phyloP scores from a whole-genome alignment of 2,113 vertebrate species.

The Halcyon senegalensis region DNA sequence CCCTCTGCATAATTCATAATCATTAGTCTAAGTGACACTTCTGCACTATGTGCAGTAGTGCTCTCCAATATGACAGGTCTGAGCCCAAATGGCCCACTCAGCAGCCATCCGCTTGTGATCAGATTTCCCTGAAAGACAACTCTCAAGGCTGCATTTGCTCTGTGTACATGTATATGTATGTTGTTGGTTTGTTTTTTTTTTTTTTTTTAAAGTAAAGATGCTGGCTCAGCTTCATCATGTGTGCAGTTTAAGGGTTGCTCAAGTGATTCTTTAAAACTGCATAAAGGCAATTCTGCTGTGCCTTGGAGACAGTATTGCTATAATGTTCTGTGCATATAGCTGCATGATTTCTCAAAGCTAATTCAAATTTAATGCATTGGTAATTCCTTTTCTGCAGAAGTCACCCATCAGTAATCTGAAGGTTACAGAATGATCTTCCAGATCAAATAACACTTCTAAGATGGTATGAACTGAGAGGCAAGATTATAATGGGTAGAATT shows the following conservation, averaged over 20 bases:
- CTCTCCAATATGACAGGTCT: conserved; percentile 37
- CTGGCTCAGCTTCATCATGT: conserved; percentile 79
- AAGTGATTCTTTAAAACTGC: conserved; percentile 81
- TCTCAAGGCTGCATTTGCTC: conserved; percentile 59
- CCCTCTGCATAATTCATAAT: conserved; percentile 84
- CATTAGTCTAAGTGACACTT: conserved; percentile 83
- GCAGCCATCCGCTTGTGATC: conserved; percentile 59
- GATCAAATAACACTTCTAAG: conserved; percentile 75
- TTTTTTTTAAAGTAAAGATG: conserved; percentile 56
- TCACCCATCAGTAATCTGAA: conserved; percentile 78
- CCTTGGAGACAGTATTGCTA: conserved; percentile 75
- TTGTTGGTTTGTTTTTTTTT: not conserved
- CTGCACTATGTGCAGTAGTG: conserved; percentile 65
- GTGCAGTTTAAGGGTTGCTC: conserved; percentile 77
- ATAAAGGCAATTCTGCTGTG: conserved; percentile 78
- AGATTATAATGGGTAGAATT: conserved; percentile 64
- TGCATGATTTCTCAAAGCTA: conserved; percentile 82
- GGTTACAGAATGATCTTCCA: conserved; percentile 77
- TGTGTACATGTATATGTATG: not conserved
- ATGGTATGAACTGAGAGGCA: conserved; percentile 65
- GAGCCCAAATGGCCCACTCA: conserved; percentile 68
- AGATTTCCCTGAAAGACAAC: conserved; percentile 66
- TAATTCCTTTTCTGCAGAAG: conserved; percentile 77
- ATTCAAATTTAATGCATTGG: conserved; percentile 84
- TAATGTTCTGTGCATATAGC: conserved; percentile 79